Conservation (phyloP, 2,113 vertebrate species). For the Pseudorectes ferrugineus region DNA sequence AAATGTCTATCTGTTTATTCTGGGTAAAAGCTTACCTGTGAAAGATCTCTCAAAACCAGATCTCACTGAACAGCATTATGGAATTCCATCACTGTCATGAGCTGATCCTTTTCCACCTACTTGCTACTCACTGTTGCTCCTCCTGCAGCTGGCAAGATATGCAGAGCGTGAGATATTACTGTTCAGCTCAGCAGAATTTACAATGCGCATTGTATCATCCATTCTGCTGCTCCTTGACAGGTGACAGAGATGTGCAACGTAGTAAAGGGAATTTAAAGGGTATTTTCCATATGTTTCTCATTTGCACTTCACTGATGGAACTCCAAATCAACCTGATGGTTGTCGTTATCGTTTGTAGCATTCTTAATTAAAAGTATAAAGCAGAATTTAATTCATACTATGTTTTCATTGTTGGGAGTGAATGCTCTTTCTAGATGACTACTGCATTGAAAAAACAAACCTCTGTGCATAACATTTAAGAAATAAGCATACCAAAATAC, state of each 20-base stretch:
- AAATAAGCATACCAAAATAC: background rate
- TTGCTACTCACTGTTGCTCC: background rate
- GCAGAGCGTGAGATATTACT: background rate
- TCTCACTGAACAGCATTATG: background rate
- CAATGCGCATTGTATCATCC: background rate
- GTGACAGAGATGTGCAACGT: background rate
- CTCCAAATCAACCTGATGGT: constrained; percentile 9
- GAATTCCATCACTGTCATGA: background rate
- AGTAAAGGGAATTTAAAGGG: background rate
- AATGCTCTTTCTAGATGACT: background rate
- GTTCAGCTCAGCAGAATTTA: constrained; percentile 26
- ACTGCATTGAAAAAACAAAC: background rate
- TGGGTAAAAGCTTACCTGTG: background rate
- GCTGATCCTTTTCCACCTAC: background rate
- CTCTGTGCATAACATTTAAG: background rate
- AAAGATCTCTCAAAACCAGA: background rate
- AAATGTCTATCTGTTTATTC: background rate
- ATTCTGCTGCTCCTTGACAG: background rate
- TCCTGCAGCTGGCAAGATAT: background rate
- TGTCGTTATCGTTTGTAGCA: background rate
- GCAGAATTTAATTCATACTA: background rate
- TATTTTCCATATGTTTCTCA: constrained; percentile 27
- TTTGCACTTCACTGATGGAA: background rate
- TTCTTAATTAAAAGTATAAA: background rate
- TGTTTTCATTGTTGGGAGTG: background rate